Conservation (phyloP, 2,113 vertebrate species). For the Eclectus roratus region DNA sequence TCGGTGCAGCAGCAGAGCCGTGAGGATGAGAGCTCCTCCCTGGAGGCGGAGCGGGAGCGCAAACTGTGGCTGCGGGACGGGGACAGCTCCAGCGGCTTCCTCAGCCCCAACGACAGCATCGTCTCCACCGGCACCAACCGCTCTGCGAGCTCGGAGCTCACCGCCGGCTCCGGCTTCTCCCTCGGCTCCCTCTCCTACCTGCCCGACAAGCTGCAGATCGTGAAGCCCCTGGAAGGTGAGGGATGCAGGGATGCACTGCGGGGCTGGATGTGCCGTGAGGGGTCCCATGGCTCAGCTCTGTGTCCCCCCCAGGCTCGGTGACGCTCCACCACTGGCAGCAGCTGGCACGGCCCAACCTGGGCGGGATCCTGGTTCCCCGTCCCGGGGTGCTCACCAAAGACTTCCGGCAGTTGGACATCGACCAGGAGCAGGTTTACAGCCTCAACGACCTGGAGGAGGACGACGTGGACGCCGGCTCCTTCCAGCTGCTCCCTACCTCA, state of each 20-base stretch:
- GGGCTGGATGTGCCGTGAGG: not conserved
- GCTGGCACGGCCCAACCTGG: constrained; percentile 83
- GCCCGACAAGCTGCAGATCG: constrained; percentile 85
- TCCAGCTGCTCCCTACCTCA: constrained; percentile 59
- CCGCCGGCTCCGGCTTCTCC: constrained; percentile 72
- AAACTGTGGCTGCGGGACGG: constrained; percentile 72
- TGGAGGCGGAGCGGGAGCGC: constrained; percentile 79
- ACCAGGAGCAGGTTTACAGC: constrained; percentile 84
- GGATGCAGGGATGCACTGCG: no score
- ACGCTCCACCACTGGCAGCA: constrained; percentile 90
- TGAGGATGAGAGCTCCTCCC: constrained; percentile 78
- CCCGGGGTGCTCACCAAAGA: constrained; percentile 87
- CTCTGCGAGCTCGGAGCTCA: constrained; percentile 76
- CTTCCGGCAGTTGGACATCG: constrained; percentile 83
- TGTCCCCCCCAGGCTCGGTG: constrained; percentile 74
- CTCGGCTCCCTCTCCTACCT: constrained; percentile 79
- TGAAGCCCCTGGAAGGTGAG: constrained; percentile 88
- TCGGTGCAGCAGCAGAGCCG: constrained; percentile 79
- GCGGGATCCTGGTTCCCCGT: constrained; percentile 79
- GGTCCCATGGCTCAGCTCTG: rapidly evolving
- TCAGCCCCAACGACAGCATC: constrained; percentile 82
- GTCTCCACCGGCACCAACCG: constrained; percentile 78
- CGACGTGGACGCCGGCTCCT: constrained; percentile 73
- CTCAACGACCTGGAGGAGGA: constrained; percentile 88
- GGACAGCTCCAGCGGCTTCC: constrained; percentile 79